Base-by-base conservation (phyloP, 2,888 invertebrate species). In the Fragum whitleyi region DNA sequence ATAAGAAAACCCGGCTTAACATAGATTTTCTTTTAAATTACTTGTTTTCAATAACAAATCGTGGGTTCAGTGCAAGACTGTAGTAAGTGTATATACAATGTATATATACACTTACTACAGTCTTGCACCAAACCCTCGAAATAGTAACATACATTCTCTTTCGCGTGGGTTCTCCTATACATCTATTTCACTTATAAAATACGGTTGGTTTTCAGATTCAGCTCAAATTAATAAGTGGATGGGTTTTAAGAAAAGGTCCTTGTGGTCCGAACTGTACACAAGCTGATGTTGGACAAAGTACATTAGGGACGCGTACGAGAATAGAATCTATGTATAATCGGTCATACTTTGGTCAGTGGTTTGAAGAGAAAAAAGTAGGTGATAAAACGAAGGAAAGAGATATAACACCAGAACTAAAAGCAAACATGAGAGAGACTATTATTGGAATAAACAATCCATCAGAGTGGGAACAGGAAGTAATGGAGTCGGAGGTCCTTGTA, bases 211-310 rank as follows among this genome's bases (percentile, higher is more conserved):
- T 61, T 21, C 59, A 86, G 84, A 70, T 77, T 3, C 55, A 55
- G 6, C 32, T 86, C 19, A 71, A 79, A 0, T 14, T 86, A 29
- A 74, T 86, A 29, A 84, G 80, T 0, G 83, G 86, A 21, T 86
- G 86, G 86, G 75, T 78, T 11, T 65, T 83, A 16, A 80, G 79
- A 14, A 55, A 70, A n/a, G 87, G 87, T 7, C 87, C 85, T n/a
- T 87, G 87, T 67, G 87, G 87, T 11, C 32, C 42, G 0, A 28
- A 21, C 32, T 87, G 87, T 59, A 23, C 57, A 16, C 32, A 53
- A 39, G n/a, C n/a, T 1, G 71, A 75, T 21, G 75, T 83, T 19
- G 82, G 80, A 6, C 23, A 21, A 9, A 47, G 65, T 26, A 85
- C 85, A 0, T 23, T 6, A n/a, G 36, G 21, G 9, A 42, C 65